These are phyloP conservation scores for Prosopocoilus inquinatus DNA, from an alignment of 2,888 invertebrate genomes.

Conservation along the genomic window DNA sequence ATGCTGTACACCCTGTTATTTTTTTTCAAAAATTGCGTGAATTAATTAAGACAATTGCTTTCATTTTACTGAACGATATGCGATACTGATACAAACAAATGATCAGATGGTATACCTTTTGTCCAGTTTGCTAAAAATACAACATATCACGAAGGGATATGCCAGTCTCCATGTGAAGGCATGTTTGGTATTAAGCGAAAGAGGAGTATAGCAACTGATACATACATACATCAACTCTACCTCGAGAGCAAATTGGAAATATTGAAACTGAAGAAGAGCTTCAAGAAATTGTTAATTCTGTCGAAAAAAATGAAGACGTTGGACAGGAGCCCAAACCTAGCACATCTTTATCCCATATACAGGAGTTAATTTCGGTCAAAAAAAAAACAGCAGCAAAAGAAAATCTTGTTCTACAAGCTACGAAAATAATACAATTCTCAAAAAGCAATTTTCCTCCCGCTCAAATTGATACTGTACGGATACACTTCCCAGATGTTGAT, in stretches of 20 bases:
- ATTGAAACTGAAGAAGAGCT: neutral
- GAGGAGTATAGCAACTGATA: conserved; percentile 10
- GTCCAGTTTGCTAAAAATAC: conserved; percentile 20
- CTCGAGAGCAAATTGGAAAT: conserved; percentile 5
- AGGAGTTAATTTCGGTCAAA: neutral
- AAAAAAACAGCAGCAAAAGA: neutral
- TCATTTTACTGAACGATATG: conserved; percentile 30
- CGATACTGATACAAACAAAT: too few species aligned
- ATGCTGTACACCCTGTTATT: too few species aligned
- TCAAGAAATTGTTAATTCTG: neutral
- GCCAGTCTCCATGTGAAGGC: too few species aligned
- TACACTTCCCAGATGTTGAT: too few species aligned
- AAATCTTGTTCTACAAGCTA: conserved; percentile 1
- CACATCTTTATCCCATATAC: too few species aligned
- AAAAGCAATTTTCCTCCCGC: too few species aligned
- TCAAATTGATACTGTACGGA: too few species aligned
- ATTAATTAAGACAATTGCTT: conserved; percentile 34
- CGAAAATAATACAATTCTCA: conserved; percentile 24
- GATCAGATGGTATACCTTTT: conserved; percentile 20
- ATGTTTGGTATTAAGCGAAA: too few species aligned
- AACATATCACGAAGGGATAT: conserved; percentile 14
- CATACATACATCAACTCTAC: conserved; percentile 7
- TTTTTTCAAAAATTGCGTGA: conserved; percentile 30
- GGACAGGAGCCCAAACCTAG: neutral
- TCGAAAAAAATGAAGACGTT: neutral